Evolutionary conservation across 1,140 invertebrate species (phyloP).

Genomic region (Parasteatoda tepidariorum): DNA sequence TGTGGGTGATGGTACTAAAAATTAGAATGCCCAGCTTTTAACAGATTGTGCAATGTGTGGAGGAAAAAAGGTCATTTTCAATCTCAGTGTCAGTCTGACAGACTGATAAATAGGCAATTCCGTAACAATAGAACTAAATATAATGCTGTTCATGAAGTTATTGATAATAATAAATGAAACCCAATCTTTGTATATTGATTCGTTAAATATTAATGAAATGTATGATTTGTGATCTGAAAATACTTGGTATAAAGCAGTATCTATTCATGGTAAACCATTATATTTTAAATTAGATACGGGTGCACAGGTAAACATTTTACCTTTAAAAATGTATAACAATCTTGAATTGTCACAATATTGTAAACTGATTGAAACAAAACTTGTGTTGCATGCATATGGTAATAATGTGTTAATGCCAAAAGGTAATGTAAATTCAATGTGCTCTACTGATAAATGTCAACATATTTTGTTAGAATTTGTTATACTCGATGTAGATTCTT

Average conservation of each 20-base stretch:
- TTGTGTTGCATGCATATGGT: background rate
- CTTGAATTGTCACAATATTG: background rate
- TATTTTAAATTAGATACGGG: conserved; percentile 30
- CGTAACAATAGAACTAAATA: background rate
- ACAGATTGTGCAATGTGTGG: conserved; percentile 7
- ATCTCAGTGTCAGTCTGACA: background rate
- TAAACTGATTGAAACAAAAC: background rate
- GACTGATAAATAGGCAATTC: background rate
- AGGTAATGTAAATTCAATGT: background rate
- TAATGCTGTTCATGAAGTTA: background rate
- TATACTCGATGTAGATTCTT: background rate
- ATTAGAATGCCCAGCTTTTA: background rate
- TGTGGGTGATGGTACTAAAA: background rate
- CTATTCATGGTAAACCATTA: background rate
- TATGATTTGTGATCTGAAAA: background rate
- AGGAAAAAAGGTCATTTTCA: background rate
- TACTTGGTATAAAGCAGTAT: background rate
- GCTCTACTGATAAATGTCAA: background rate
- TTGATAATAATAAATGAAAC: background rate
- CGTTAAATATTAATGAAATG: background rate
- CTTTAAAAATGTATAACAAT: background rate
- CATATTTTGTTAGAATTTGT: background rate
- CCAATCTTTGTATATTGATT: no score
- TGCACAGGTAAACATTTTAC: conserved; percentile 4
- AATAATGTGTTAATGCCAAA: conserved; percentile 6